These are phyloP conservation scores for Acanthopleura granulata DNA, from an alignment of 2,888 invertebrate species.

Conservation along the genomic window DNA sequence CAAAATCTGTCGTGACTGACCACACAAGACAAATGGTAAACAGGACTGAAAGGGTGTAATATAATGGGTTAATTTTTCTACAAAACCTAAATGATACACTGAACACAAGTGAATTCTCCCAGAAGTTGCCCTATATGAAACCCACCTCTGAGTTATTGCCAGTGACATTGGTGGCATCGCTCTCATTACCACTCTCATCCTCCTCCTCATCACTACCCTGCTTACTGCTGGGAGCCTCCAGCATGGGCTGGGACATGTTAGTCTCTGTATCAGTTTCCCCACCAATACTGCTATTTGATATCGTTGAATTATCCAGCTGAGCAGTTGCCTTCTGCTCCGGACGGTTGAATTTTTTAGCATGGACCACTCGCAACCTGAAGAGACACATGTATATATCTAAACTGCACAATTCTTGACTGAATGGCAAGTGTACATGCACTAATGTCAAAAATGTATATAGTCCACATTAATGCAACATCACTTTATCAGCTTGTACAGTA, in stretches of 20 bases:
- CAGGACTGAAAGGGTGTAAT: too few relatives aligned
- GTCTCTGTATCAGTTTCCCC: constrained; percentile 14
- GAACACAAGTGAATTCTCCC: background rate
- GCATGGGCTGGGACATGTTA: background rate
- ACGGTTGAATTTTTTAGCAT: constrained; percentile 49
- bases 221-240: constrained; percentile 30
- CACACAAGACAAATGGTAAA: too few relatives aligned
- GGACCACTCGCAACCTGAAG: constrained; percentile 49
- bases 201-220: constrained; percentile 61
- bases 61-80: too few relatives aligned
- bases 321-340: background rate
- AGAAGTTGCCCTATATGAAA: background rate
- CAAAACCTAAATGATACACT: too few relatives aligned
- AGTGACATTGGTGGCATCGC: constrained; percentile 75
- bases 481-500: too few relatives aligned
- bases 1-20: too few relatives aligned
- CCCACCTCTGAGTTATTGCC: constrained; percentile 64
- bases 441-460: too few relatives aligned
- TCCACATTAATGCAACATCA: too few relatives aligned
- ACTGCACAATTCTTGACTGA: too few relatives aligned
- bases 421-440: too few relatives aligned
- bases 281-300: constrained; percentile 19
- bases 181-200: constrained; percentile 76
- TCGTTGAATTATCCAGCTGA: constrained; percentile 9
- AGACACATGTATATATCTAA: background rate